Evolutionary conservation across 2,113 vertebrate species (phyloP).

Genomic region (Triplophysa dalaica): DNA sequence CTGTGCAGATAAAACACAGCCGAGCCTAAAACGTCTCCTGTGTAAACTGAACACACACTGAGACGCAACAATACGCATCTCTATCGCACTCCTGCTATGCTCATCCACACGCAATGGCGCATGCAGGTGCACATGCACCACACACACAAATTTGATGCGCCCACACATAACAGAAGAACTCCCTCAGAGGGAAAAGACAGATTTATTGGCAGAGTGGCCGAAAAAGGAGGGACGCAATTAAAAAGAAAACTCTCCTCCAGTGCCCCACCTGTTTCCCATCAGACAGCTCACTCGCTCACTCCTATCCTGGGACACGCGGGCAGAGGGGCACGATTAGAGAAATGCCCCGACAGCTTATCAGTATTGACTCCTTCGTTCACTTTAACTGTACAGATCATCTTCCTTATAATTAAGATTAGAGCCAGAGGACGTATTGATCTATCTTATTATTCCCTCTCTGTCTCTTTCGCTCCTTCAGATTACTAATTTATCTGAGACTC

Average conservation of each 20-base stretch:
- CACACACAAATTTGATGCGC: conserved; percentile 23
- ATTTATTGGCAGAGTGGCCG: conserved; percentile 27
- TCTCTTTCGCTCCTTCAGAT: not conserved
- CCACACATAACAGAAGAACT: conserved; percentile 17
- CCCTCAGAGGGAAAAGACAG: conserved; percentile 6
- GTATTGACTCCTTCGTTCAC: conserved; percentile 44
- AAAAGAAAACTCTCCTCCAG: conserved; percentile 50
- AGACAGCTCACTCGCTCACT: conserved; percentile 36
- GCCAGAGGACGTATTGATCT: conserved; percentile 54
- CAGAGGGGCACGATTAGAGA: conserved; percentile 59
- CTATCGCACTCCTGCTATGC: not conserved
- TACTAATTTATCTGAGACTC: not conserved
- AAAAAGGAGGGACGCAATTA: conserved; percentile 50
- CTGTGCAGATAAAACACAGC: conserved; percentile 15
- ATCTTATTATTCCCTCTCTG: conserved; percentile 47
- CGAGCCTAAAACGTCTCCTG: conserved; percentile 14
- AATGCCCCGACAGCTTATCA: conserved; percentile 64
- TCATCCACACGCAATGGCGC: not conserved
- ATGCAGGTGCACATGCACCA: conserved; percentile 1
- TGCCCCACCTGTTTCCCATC: conserved; percentile 59
- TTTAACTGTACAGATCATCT: conserved; percentile 57
- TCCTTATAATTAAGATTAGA: conserved; percentile 67
- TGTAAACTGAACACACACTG: conserved; percentile 30
- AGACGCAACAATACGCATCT: conserved; percentile 27
- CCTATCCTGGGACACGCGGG: conserved; percentile 20